A percentile compares a stretch with the other conserved stretches of the same genome.
Evolutionary conservation across 2,113 vertebrate species (phyloP).

Genomic region (Stercorarius parasiticus): DNA sequence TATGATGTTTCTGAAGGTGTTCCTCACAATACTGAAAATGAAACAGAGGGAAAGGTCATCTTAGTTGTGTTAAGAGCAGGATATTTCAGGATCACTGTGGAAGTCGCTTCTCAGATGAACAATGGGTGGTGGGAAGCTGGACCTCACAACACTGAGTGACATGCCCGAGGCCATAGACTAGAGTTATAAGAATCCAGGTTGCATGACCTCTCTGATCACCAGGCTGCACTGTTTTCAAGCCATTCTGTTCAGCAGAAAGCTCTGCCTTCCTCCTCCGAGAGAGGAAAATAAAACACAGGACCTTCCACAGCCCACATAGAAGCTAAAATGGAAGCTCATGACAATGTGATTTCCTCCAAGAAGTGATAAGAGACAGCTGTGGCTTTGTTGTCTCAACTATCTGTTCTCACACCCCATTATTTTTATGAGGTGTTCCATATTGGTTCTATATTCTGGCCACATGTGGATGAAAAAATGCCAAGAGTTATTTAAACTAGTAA

Average conservation of each 20-base stretch:
- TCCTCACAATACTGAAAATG: neutral
- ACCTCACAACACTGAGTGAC: neutral
- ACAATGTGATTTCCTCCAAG: neutral
- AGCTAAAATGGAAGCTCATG: neutral
- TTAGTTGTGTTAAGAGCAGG: neutral
- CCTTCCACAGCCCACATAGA: neutral
- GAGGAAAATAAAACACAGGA: neutral
- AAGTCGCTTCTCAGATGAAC: neutral
- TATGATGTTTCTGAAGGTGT: neutral
- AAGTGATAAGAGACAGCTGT: neutral
- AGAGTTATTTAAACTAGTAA: neutral
- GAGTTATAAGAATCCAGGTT: neutral
- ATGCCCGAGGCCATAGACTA: neutral
- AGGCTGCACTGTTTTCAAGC: neutral
- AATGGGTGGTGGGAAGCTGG: neutral
- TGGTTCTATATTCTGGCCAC: neutral
- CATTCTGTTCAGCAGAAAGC: neutral
- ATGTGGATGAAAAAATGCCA: neutral
- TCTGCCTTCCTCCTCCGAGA: neutral
- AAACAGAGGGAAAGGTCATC: neutral
- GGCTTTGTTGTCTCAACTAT: neutral
- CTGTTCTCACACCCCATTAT: neutral
- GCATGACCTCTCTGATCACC: neutral
- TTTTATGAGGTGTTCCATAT: neutral
- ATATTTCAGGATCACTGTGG: neutral